Conservation (phyloP, 2,888 invertebrate species). For the Lepidochitona cinerea region DNA sequence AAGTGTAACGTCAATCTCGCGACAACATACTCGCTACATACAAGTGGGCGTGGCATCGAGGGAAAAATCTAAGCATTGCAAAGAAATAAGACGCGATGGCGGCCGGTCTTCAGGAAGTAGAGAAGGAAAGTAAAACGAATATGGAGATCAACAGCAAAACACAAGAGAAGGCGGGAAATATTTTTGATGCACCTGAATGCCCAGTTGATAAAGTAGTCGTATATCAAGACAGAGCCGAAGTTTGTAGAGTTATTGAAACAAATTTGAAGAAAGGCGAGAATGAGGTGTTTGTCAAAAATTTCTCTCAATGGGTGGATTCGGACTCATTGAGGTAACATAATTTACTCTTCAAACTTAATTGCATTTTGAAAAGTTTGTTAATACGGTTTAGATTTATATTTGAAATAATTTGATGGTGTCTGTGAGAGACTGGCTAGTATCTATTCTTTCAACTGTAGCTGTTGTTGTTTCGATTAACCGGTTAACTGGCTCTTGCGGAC, state of each 20-base stretch:
- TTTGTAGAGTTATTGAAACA: slow-evolving; percentile 41
- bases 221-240: slow-evolving; percentile 55
- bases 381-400: no score
- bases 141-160: neutral
- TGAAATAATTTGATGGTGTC: no score
- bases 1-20: no score
- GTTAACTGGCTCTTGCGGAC: no score
- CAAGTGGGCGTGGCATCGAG: neutral
- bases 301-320: slow-evolving; percentile 45
- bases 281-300: slow-evolving; percentile 46
- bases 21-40: no score
- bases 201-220: slow-evolving; percentile 47
- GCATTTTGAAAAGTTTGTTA: no score
- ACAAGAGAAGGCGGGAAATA: neutral
- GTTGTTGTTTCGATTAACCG: no score
- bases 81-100: neutral
- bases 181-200: slow-evolving; percentile 28
- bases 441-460: no score
- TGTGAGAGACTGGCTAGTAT: no score
- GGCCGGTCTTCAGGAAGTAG: no score
- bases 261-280: slow-evolving; percentile 37
- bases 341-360: no score
- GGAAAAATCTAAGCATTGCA: no score
- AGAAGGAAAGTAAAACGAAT: neutral
- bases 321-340: slow-evolving; percentile 55